phyloP scores from a whole-genome alignment of 2,113 vertebrate species.

The Cephalopterus ornatus region DNA sequence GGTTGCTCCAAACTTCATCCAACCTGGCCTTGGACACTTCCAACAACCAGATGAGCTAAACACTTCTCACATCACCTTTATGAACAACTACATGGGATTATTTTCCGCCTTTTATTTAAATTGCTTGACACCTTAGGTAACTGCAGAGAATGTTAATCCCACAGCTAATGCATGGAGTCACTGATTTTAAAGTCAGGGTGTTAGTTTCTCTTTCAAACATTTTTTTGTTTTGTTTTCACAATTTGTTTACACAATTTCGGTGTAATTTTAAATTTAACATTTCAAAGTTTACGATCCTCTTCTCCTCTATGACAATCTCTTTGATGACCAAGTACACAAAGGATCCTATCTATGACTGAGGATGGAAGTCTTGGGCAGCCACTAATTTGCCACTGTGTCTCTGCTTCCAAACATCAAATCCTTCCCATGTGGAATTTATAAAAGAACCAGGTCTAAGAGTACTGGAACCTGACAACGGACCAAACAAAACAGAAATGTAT shows the following conservation, averaged over 20 bases:
- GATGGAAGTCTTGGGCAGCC: not conserved
- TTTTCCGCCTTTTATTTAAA: not conserved
- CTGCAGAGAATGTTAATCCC: not conserved
- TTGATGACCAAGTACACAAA: not conserved
- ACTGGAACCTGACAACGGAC: not conserved
- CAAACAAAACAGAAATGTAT: not conserved
- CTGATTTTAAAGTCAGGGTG: not conserved
- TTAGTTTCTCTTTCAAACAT: not conserved
- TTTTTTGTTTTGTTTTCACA: not conserved
- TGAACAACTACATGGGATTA: not conserved
- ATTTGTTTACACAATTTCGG: no score
- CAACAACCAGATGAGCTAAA: not conserved
- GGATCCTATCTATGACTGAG: not conserved
- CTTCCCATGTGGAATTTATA: not conserved
- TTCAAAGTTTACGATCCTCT: not conserved
- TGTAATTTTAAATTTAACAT: not conserved
- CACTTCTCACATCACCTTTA: not conserved
- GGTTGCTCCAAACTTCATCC: not conserved
- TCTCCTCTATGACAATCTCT: not conserved
- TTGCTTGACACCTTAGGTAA: not conserved
- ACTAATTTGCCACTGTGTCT: not conserved
- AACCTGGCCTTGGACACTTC: not conserved
- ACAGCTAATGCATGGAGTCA: not conserved
- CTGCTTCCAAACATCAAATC: not conserved
- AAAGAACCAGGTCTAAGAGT: not conserved